A percentile compares a stretch with the other conserved stretches of the same genome.
Evolutionary conservation across 2,888 invertebrate genomes (phyloP).

Genomic region (Platynereis dumerilii): DNA sequence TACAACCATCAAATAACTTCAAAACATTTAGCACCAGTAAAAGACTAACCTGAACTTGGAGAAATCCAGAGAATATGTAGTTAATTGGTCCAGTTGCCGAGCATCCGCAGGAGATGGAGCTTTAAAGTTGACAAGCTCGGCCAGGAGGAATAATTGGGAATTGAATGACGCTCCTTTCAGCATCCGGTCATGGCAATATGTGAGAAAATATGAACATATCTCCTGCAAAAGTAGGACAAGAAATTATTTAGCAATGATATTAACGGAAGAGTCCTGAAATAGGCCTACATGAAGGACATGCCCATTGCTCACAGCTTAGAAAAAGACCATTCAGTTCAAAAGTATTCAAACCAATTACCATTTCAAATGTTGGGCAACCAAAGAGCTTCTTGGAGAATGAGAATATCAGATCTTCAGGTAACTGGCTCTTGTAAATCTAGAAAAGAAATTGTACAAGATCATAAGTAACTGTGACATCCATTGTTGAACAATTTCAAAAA

Average conservation of each 20-base stretch:
- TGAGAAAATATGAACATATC: neutral
- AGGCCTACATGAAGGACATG: no score
- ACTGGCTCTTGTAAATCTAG: slow-evolving; percentile 39
- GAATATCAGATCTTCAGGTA: slow-evolving; percentile 35
- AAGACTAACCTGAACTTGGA: slow-evolving; percentile 34
- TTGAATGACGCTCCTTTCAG: slow-evolving; percentile 38
- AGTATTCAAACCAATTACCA: slow-evolving; percentile 39
- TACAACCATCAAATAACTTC: no score
- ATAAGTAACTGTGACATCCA: neutral
- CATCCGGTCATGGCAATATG: slow-evolving; percentile 38
- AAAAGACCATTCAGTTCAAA: no score
- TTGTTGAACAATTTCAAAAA: no score
- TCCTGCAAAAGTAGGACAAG: neutral
- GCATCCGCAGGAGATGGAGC: slow-evolving; percentile 68
- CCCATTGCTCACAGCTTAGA: no score
- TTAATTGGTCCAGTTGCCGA: neutral
- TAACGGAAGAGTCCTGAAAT: no score
- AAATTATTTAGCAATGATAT: no score
- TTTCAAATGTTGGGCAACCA: slow-evolving; percentile 56
- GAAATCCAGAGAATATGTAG: slow-evolving; percentile 71
- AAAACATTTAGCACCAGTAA: neutral
- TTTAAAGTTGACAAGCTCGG: slow-evolving; percentile 74
- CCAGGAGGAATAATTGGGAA: slow-evolving; percentile 70
- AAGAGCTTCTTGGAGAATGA: slow-evolving; percentile 58
- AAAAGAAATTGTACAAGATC: no score